Conservation (phyloP, 2,888 invertebrate genomes). For the Timandra comae region DNA sequence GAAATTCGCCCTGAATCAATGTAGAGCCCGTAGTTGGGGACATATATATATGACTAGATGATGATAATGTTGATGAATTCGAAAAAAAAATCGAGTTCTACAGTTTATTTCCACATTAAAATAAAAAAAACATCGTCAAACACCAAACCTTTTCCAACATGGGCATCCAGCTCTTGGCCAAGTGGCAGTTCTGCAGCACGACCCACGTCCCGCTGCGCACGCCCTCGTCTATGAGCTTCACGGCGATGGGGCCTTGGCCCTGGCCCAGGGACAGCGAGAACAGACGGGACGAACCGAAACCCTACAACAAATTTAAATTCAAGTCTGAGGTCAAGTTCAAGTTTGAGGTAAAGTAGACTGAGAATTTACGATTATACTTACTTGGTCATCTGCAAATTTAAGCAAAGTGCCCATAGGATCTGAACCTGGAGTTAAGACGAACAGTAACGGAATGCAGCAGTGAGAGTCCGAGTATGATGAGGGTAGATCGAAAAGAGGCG, state of each 20-base stretch:
- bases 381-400: slow-evolving; percentile 94
- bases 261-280: slow-evolving; percentile 93
- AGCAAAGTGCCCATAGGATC: slow-evolving; percentile 93
- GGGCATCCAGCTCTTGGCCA: slow-evolving; percentile 97
- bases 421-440: slow-evolving; percentile 93
- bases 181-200: slow-evolving; percentile 95
- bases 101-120: too few relatives aligned
- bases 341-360: too few relatives aligned
- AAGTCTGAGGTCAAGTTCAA: too few relatives aligned
- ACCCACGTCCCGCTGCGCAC: slow-evolving; percentile 93
- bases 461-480: slow-evolving; percentile 92
- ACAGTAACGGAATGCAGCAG: slow-evolving; percentile 91
- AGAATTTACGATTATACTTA: too few relatives aligned
- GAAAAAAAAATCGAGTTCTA: too few relatives aligned
- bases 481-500: slow-evolving; percentile 91
- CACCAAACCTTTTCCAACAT: slow-evolving; percentile 92
- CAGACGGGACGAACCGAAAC: slow-evolving; percentile 84
- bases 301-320: slow-evolving; percentile 46
- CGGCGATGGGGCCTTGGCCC: slow-evolving; percentile 94
- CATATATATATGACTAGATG: too few relatives aligned
- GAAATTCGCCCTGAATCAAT: too few relatives aligned
- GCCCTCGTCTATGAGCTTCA: slow-evolving; percentile 90
- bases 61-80: too few relatives aligned
- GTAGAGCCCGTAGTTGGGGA: too few relatives aligned
- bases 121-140: too few relatives aligned